Base-by-base conservation (phyloP, 2,888 invertebrate species). In the Mallateleia sp. region DNA sequence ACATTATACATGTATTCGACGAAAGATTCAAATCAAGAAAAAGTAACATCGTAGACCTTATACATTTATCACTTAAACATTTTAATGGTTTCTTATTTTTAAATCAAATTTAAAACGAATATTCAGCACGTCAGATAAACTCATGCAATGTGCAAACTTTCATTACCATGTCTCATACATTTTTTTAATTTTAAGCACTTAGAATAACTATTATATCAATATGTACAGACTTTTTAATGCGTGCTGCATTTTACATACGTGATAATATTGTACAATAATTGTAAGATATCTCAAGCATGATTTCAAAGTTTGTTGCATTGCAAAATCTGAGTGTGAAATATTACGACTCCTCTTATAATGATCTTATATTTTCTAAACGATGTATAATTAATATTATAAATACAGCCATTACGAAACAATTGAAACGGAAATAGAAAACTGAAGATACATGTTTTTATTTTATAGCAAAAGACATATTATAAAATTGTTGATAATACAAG, bases 181-280 rank as follows among this genome's bases (percentile, higher is more conserved):
- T 56, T 28, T 28, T 54, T 28, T 78, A 18, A 50, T 60, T 50
- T 56, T 67, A 75, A 45, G 6, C 60, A 47, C 18, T 67, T 60
- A 58, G 50, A 28, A n/a, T 24, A 67, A 67, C 34, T 32, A 52
- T 47, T 78, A 56, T 67, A 78, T 45, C 34, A 78, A 69, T 67
- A 14, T 67, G 67, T 78, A 80, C 69, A 80, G 62, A 64, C 20
- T 71, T 80, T 71, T 42, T 71, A 80, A 71, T 71, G 62, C 79
- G 62, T 71, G 24, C 20, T 62, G 52, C 47, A 80, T 69, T 71
- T 71, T 62, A 71, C 69, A 71, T 54, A 45, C 28, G 62, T 79
- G 42, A 79, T 32, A 28, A 80, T 45, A 54, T 71, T 79, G 71
- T 71, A 80, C 54, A 60, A 69, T 79, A 69, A 80, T 71, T 80